Evolutionary conservation across 2,113 vertebrate species (phyloP), one percentile per base, ranked within the genome.

Genomic region (Pedetes capensis): DNA sequence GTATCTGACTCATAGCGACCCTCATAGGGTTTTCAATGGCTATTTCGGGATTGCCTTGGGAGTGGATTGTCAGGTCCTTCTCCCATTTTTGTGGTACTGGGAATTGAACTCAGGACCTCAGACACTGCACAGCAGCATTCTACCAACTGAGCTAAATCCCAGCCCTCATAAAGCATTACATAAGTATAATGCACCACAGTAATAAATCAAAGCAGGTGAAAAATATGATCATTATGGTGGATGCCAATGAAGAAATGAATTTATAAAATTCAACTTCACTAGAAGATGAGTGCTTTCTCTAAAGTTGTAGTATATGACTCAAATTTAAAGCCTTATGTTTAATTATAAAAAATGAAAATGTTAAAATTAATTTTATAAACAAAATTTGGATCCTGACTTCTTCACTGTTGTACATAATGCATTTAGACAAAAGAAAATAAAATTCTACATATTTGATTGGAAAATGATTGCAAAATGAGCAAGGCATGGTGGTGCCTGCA

Each of bases 401-500:
- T 53, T 29, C 57, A 83, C 39, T 82, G 51, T 59, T 90, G 83
- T 64, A 89, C 6, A 25, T 72, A 72, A 86, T 44, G 20, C 9
- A 79, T 74, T 96, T 51, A 79, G 17, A 82, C 27, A 92, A 71
- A 57, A 78, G 34, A 92, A 57, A 25, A 69, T 64, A 47, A 92
- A 86, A 68, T 66, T 78, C 63, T 79, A 80, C 34, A 57, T 39
- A 71, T 92, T 87, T 83, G 32, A 87, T 61, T 80, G 92, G 20
- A 63, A 80, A 22, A 49, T 87, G 76, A 92, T 37, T 64, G 34
- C 29, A 96, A 92, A 90, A 87, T n/a, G n/a, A n/a, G n/a, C n/a
- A n/a, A n/a, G n/a, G n/a, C n/a, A n/a, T n/a, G n/a, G n/a, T n/a
- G n/a, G n/a, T n/a, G n/a, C n/a, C n/a, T n/a, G n/a, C n/a, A n/a